Conservation (phyloP, 2,113 vertebrate genomes). For the Brachyhypopomus occidentalis region DNA sequence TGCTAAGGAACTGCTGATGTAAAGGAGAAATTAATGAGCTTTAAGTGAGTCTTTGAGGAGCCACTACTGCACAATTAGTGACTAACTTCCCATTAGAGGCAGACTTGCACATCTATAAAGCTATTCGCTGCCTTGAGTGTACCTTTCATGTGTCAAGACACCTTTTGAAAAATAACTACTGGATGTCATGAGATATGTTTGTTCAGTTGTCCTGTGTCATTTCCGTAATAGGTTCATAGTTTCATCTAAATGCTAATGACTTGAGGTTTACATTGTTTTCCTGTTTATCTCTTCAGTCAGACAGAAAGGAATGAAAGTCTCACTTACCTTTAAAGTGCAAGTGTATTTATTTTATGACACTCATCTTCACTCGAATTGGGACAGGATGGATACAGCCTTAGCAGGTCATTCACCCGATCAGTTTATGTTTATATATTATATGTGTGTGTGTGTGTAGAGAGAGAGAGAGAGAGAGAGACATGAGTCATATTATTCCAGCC, state of each 20-base stretch:
- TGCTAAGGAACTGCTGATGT: slow-evolving; percentile 11
- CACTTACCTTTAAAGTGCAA: slow-evolving; percentile 37
- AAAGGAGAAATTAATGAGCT: slow-evolving; percentile 30
- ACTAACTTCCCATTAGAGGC: slow-evolving; percentile 11
- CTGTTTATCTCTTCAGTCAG: background rate
- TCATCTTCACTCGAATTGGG: slow-evolving; percentile 50
- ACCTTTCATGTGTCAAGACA: slow-evolving; percentile 3
- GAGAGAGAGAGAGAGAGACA: background rate
- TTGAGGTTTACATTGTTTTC: background rate
- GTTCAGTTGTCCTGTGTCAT: background rate
- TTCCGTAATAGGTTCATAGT: background rate
- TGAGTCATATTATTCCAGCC: slow-evolving; percentile 3
- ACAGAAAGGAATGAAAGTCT: slow-evolving; percentile 13
- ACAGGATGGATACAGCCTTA: slow-evolving; percentile 42
- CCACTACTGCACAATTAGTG: slow-evolving; percentile 8
- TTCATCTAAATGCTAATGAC: slow-evolving; percentile 51
- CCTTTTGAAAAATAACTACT: slow-evolving; percentile 11
- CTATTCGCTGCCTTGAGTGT: background rate
- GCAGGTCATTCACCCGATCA: slow-evolving; percentile 39
- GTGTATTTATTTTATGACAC: slow-evolving; percentile 61
- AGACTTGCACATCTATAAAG: background rate
- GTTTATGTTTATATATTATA: background rate
- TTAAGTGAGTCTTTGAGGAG: slow-evolving; percentile 10
- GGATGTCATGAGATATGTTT: background rate
- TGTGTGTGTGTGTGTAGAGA: background rate